These are phyloP conservation scores for Myrmophylax atrothorax DNA, from an alignment of 2,113 vertebrate species.

Conservation along the genomic window DNA sequence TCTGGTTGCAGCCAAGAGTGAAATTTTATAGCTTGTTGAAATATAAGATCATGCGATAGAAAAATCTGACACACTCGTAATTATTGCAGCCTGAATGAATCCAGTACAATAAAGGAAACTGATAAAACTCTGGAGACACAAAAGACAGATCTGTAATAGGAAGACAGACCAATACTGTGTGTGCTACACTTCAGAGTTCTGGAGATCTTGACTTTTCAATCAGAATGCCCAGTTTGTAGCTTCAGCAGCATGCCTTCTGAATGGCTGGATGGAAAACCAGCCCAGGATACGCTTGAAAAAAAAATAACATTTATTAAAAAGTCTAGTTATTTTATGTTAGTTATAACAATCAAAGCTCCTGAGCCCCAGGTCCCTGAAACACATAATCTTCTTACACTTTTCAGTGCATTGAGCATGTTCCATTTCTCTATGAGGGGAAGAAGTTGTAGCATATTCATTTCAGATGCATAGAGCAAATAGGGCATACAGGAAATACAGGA, in stretches of 20 bases:
- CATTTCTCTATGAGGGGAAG: not conserved
- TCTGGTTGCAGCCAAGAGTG: constrained; percentile 19
- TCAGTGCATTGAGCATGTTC: not conserved
- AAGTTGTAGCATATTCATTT: not conserved
- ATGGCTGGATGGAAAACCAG: not conserved
- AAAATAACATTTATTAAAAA: not conserved
- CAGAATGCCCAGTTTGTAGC: not conserved
- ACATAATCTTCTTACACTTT: not conserved
- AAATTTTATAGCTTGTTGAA: not conserved
- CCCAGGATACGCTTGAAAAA: not conserved
- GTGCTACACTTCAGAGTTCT: not conserved
- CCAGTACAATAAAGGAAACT: not conserved
- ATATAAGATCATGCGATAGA: not conserved
- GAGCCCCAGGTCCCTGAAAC: not conserved
- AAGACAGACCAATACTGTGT: not conserved
- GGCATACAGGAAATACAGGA: not conserved
- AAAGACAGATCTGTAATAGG: not conserved
- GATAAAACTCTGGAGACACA: not conserved
- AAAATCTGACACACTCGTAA: constrained; percentile 6
- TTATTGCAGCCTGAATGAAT: constrained; percentile 17
- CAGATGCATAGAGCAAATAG: not conserved
- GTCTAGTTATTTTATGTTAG: not conserved
- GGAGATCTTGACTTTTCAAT: not conserved
- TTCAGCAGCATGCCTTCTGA: not conserved
- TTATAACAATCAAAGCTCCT: not conserved